A percentile compares a stretch with the other conserved stretches of the same genome.
phyloP scores from a whole-genome alignment of 2,113 vertebrate genomes.

The Varanus komodoensis region DNA sequence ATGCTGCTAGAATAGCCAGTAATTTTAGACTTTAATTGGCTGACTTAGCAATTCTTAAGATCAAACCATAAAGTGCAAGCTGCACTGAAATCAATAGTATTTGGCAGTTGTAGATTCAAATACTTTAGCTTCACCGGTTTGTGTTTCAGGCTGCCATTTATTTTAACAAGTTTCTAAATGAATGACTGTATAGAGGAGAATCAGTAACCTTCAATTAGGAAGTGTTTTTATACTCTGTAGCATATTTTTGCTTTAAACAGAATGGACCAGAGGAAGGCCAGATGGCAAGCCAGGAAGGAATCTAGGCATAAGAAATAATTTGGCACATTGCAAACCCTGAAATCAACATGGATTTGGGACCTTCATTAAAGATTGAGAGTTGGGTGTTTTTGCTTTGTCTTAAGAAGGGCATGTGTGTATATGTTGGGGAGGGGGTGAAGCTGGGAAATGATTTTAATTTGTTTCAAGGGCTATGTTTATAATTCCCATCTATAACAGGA shows the following conservation, averaged over 20 bases:
- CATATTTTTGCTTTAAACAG: not conserved
- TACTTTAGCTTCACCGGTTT: not conserved
- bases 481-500: not conserved
- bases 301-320: not conserved
- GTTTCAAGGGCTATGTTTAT: not conserved
- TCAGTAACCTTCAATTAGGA: slow-evolving; percentile 1
- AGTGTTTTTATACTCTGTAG: not conserved
- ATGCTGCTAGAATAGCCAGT: not conserved
- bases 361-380: slow-evolving; percentile 5
- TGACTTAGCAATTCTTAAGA: not conserved
- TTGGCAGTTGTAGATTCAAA: not conserved
- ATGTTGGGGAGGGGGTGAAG: too few species aligned
- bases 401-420: not conserved
- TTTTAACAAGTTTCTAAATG: not conserved
- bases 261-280: not conserved
- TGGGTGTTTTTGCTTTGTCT: not conserved
- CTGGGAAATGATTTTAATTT: not conserved
- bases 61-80: not conserved
- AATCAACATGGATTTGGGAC: not conserved
- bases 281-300: not conserved
- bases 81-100: not conserved
- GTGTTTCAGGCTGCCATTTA: not conserved
- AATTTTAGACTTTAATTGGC: not conserved
- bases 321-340: not conserved
- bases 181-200: not conserved